Conservation (phyloP, 2,797 vertebrate species). For the Sebastiscus tertius region DNA sequence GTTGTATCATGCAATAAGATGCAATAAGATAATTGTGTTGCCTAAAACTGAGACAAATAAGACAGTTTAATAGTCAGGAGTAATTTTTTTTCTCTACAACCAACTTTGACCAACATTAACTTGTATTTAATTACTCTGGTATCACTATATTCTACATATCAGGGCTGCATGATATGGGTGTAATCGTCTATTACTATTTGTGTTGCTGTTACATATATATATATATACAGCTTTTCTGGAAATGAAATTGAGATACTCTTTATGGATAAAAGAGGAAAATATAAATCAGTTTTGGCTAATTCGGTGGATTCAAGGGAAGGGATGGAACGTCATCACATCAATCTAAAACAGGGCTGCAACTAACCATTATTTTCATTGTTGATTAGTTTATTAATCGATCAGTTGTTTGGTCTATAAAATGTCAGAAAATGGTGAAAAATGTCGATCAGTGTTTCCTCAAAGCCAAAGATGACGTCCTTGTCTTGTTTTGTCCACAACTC, state of each 20-base stretch:
- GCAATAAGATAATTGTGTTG: not conserved
- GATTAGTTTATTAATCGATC: too few relatives aligned
- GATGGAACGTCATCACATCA: accelerated
- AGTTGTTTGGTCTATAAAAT: too few relatives aligned
- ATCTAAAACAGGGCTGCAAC: too few relatives aligned
- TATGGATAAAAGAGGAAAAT: not conserved
- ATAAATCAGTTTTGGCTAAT: too few relatives aligned
- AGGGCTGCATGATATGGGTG: not conserved
- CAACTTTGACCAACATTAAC: not conserved
- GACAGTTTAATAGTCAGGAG: not conserved
- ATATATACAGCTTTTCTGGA: not conserved
- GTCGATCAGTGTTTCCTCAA: too few relatives aligned
- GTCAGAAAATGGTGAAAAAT: too few relatives aligned
- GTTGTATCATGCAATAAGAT: not conserved
- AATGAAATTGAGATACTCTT: not conserved
- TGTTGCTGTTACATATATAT: not conserved
- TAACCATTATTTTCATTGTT: too few relatives aligned
- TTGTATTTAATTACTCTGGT: not conserved
- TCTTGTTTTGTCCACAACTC: too few relatives aligned
- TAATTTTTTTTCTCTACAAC: not conserved
- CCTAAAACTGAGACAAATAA: not conserved
- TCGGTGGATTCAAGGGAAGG: too few relatives aligned
- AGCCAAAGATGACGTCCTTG: too few relatives aligned
- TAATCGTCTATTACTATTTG: not conserved
- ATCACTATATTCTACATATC: not conserved